Percentiles rank a stretch among this genome's conserved stretches.
These are phyloP conservation scores for Philotrypesis tridentata DNA, from an alignment of 1,140 invertebrate genomes.

Conservation along the genomic window DNA sequence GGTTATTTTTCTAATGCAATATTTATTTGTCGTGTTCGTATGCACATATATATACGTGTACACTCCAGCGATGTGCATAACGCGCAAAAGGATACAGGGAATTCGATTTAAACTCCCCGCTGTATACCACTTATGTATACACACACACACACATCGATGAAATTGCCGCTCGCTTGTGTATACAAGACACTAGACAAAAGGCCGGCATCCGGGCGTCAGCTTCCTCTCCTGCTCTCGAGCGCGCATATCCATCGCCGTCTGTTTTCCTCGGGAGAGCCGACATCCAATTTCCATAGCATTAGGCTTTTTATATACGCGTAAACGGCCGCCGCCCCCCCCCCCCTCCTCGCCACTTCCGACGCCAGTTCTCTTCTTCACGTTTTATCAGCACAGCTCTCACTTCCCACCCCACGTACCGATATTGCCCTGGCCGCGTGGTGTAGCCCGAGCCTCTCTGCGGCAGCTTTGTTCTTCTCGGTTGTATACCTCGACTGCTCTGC, in stretches of 20 bases:
- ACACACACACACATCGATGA: background rate
- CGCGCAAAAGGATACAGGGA: background rate
- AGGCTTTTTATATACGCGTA: conserved; percentile 61
- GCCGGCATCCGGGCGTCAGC: background rate
- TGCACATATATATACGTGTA: no score
- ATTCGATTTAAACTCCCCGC: background rate
- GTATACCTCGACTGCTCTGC: no score
- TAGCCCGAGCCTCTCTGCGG: no score
- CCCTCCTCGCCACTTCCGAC: conserved; percentile 40
- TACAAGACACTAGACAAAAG: background rate
- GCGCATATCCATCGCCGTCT: conserved; percentile 53
- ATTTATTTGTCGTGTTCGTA: no score
- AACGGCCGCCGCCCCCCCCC: no score
- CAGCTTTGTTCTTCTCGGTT: no score
- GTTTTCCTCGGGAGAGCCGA: conserved; percentile 62
- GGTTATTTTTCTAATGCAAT: no score
- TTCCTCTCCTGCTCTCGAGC: conserved; percentile 34
- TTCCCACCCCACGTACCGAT: background rate
- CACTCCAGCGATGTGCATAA: no score
- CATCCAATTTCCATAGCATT: conserved; percentile 73
- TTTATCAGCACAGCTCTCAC: background rate
- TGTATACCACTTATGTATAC: background rate
- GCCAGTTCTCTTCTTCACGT: conserved; percentile 14
- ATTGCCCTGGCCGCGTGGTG: background rate
- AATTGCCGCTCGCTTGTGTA: background rate